Percentiles rank a stretch among this genome's conserved stretches.
phyloP scores from a whole-genome alignment of 1,140 invertebrate genomes.

The Ectropis grisescens region DNA sequence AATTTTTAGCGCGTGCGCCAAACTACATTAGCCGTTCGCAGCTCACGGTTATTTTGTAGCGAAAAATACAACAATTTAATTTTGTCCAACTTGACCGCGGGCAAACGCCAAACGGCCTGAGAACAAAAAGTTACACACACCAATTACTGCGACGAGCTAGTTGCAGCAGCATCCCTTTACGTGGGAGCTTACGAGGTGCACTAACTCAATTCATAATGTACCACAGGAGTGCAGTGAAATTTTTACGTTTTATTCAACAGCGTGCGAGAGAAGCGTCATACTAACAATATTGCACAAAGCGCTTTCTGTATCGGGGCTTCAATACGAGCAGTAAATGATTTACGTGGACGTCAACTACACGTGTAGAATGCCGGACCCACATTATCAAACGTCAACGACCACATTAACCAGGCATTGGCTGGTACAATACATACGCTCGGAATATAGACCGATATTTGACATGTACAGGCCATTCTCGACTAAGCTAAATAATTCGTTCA shows the following conservation, averaged over 20 bases:
- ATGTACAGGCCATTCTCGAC: too few species aligned
- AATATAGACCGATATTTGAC: too few species aligned
- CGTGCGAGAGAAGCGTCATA: too few species aligned
- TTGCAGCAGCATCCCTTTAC: constrained; percentile 13
- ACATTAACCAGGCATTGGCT: too few species aligned
- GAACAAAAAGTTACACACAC: constrained; percentile 56
- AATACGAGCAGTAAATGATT: too few species aligned
- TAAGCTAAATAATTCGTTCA: too few species aligned
- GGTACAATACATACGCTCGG: too few species aligned
- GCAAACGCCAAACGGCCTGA: constrained; percentile 39
- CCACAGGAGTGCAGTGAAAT: constrained; percentile 23
- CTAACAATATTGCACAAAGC: constrained; percentile 5
- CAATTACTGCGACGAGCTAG: constrained; percentile 34
- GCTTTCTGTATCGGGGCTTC: too few species aligned
- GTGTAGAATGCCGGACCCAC: too few species aligned
- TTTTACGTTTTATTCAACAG: constrained; percentile 22
- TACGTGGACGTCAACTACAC: background rate
- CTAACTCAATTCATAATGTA: constrained; percentile 58
- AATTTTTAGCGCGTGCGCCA: constrained; percentile 23
- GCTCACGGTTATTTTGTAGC: constrained; percentile 46
- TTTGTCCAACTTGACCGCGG: constrained; percentile 50
- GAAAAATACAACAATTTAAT: constrained; percentile 66
- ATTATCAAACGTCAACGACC: too few species aligned
- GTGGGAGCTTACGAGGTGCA: constrained; percentile 29
- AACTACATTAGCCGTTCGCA: constrained; percentile 48